Base-by-base conservation (phyloP, 30 jellyfish, hydroid and myxozoan genomes). In the Sanderia malayensis region DNA sequence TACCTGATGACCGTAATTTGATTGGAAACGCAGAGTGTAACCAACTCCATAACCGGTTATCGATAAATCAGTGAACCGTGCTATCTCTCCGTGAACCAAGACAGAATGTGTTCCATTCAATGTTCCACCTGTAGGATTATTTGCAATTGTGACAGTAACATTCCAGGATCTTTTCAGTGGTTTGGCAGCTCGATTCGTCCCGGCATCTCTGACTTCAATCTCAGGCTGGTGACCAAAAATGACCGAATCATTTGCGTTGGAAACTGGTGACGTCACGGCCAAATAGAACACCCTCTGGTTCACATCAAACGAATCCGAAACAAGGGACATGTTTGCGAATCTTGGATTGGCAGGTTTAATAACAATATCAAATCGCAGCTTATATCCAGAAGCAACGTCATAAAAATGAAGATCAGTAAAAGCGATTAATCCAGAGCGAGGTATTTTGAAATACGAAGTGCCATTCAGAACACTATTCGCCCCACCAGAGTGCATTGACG, bases 1-100 rank as follows among this genome's bases (percentile, higher is more conserved):
- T 73, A 87, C 96, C 82, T 55, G 37, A 55, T 79, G 94, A 2
- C 96, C 96, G 46, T 55, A 34, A 47, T 73, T 87, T 4, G 94
- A 76, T 23, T 9, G 15, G 45, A 87, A 87, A 20, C 44, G 58
- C 46, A 87, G 46, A 0, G 85, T 73, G 44, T 74, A 79, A n/a
- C 90, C 96, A 25, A 73, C 94, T 1, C 96, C 96, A 73, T 46
- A 87, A 18, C 86, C 88, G 41, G 66, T 44, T 19, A 87, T 72
- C 27, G 58, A 58, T 6, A 87, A 63, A 73, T 87, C 86, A 15
- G 89, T 87, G 62, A 79, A 87, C 11, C 33, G 31, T 3, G 96
- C 96, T 9, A 21, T 22, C 31, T 69, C 82, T 2, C 70, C 76
- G 26, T 11, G 52, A 17, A 79, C 86, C 0, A 47, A 60, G 19